Evolutionary conservation across 2,113 vertebrate genomes (phyloP), one percentile per base, ranked within the genome.

Genomic region (Corythornis vintsioides): DNA sequence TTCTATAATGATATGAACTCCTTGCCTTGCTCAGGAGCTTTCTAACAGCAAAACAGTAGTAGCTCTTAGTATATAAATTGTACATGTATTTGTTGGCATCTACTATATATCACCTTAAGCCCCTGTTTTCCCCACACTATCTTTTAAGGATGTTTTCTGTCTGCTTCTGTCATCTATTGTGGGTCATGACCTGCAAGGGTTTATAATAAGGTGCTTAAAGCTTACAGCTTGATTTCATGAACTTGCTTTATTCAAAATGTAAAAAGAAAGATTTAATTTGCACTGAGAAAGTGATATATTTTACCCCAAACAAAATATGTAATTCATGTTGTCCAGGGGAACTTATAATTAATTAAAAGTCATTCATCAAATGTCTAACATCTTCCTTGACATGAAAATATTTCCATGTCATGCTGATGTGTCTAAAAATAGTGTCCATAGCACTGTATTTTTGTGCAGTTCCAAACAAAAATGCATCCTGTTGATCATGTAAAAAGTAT

Each of bases 401-500:
- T 83, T 90, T 92, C 29, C 20, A 10, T 75, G n/a, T 57, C 5
- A 2, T 57, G 93, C 33, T 89, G 86, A 52, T 5, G 29, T 40
- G 48, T 82, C 55, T 90, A 86, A 91, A 83, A 84, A 74, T 91
- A 84, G 50, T 63, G 73, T 69, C 60, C 25, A 64, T 88, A 84
- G 73, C 66, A 33, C 16, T 43, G n/a, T 79, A 17, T 89, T 89
- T 85, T 91, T 92, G 25, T 95, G 40, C 71, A 31, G 33, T 48
- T 92, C 29, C 71, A 90, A 93, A 95, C 59, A 93, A 76, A 81
- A 88, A 72, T 67, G n/a, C 53, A 93, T 97, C 95, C 92, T 97
- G 94, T 96, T 97, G 83, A 84, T 95, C 15, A 35, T 61, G 33
- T 61, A 60, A 95, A 93, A 95, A 92, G 81, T 93, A 80, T 11